Base-by-base conservation (phyloP, 2,113 vertebrate species). In the Oryzias javanicus region DNA sequence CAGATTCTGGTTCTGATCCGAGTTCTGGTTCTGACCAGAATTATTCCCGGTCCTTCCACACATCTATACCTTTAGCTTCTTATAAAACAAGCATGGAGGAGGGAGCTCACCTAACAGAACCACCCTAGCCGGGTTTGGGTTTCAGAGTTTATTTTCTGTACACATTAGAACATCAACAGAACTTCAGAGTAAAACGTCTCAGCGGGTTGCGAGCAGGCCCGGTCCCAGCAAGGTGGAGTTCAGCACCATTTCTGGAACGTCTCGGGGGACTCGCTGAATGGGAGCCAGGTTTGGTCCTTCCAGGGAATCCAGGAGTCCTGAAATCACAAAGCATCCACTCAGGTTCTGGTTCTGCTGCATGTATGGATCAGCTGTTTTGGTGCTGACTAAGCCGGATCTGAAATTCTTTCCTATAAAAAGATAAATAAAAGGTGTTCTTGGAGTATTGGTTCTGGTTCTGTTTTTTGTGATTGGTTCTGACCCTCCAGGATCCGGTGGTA, bases 401-500 rank as follows among this genome's bases (percentile, higher is more conserved):
- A 45, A 45, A 45, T 45, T 5, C 14, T 16, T 1, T 35, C 7
- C 3, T 12, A 35, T 3, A 35, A 10, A 35, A 8, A 10, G 7
- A 3, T 35, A 10, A 35, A 35, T 2, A 35, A 35, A 35, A 35
- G 12, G 10, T 35, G 10, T 12, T 35, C 35, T 35, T 2, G 12
- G 10, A 12, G 35, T 35, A 35, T 18, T 10, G 20, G 55, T 45
- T n/a, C 42, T 56, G 18, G 10, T 13, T 13, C 13, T 3, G 1
- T 8, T 17, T n/a, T 8, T n/a, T 51, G 50, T 19, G 22, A 15
- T 20, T 46, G 22, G 44, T 47, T 7, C 55, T 42, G 40, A 17
- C 16, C 45, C 17, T 98, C 94, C 3, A 99, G 90, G 19, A 99
- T 95, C 76, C 92, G 94, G 91, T 99, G 97, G 88, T 99, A 99